phyloP scores from a whole-genome alignment of 2,113 vertebrate species.

The Columbina picui region DNA sequence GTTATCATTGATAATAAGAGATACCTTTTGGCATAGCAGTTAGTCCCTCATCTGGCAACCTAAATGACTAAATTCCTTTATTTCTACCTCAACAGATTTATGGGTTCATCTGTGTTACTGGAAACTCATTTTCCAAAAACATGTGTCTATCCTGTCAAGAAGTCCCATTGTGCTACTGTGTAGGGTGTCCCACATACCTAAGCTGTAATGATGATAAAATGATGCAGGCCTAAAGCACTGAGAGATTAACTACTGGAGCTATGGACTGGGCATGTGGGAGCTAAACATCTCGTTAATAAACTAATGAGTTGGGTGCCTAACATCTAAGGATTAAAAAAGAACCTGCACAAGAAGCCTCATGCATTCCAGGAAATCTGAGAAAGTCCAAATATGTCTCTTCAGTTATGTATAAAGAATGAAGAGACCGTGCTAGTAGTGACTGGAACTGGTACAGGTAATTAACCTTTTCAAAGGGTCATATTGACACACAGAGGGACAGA shows the following conservation, averaged over 20 bases:
- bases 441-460: neutral
- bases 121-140: neutral
- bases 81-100: neutral
- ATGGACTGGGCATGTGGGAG: neutral
- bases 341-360: neutral
- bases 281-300: neutral
- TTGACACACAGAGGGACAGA: neutral
- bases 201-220: neutral
- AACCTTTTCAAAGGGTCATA: neutral
- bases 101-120: neutral
- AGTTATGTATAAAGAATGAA: neutral
- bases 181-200: neutral
- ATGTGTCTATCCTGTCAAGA: neutral
- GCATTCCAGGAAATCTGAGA: rapidly evolving
- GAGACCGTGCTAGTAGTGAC: neutral
- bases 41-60: neutral
- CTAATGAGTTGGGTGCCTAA: neutral
- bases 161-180: neutral
- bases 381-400: neutral
- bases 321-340: neutral
- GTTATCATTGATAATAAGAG: neutral
- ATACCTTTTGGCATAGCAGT: neutral
- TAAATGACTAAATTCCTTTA: neutral
- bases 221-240: neutral
- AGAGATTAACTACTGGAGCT: neutral